A percentile compares a stretch with the other conserved stretches of the same genome.
phyloP scores from a whole-genome alignment of 1,140 invertebrate genomes.

The Stegodyphus mimosarum region DNA sequence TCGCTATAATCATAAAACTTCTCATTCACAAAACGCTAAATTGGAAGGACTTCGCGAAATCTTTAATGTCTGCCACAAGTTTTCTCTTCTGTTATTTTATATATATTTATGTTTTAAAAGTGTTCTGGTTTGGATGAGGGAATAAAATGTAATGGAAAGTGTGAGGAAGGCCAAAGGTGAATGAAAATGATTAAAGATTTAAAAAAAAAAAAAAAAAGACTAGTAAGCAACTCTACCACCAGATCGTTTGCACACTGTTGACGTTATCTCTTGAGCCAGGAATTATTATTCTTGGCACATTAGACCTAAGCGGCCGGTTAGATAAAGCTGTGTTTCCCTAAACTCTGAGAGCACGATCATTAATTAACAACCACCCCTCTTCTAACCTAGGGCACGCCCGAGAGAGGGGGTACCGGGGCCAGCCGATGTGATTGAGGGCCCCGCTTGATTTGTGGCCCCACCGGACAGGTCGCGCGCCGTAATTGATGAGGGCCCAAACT shows the following conservation, averaged over 20 bases:
- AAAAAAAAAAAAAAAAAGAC: slow-evolving; percentile 38
- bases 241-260: slow-evolving; percentile 56
- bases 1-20: too few species aligned
- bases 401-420: slow-evolving; percentile 39
- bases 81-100: too few species aligned
- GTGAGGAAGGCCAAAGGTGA: slow-evolving; percentile 50
- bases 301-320: slow-evolving; percentile 57
- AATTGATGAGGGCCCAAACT: slow-evolving; percentile 55
- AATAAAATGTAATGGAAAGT: slow-evolving; percentile 42
- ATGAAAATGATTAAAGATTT: slow-evolving; percentile 57
- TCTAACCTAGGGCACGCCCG: slow-evolving; percentile 56
- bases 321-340: slow-evolving; percentile 61
- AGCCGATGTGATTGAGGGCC: slow-evolving; percentile 56
- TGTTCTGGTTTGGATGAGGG: background rate
- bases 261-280: slow-evolving; percentile 56
- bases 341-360: slow-evolving; percentile 59
- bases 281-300: slow-evolving; percentile 62
- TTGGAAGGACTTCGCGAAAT: too few species aligned
- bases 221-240: slow-evolving; percentile 54
- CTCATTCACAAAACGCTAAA: too few species aligned
- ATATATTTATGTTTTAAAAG: background rate
- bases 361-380: slow-evolving; percentile 58
- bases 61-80: too few species aligned
- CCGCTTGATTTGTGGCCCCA: slow-evolving; percentile 61
- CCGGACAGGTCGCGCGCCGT: slow-evolving; percentile 59